phyloP scores from a whole-genome alignment of 2,113 vertebrate genomes.

The Xyliphius kryptos region DNA sequence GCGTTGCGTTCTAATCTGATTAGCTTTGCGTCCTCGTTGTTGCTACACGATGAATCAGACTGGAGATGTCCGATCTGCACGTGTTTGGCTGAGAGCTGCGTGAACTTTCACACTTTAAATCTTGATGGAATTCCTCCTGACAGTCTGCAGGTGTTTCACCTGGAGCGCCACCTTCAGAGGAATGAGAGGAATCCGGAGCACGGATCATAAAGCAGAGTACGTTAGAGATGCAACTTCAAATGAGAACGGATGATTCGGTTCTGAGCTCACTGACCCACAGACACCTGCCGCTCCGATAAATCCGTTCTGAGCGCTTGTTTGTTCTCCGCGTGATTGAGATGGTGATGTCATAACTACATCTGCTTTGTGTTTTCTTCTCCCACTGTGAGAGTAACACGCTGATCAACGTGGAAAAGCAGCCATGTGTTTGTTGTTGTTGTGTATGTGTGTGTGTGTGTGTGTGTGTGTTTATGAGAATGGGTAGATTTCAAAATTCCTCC shows the following conservation, averaged over 20 bases:
- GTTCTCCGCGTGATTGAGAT: neutral
- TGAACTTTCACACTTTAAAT: neutral
- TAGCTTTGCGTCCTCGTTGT: neutral
- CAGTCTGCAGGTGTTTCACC: slow-evolving; percentile 19
- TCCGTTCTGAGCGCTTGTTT: neutral
- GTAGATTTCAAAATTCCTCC: no score
- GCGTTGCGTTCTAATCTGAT: neutral
- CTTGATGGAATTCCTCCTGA: neutral
- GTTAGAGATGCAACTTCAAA: no score
- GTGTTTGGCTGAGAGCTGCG: neutral
- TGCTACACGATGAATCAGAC: neutral
- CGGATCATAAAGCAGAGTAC: no score
- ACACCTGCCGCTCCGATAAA: neutral
- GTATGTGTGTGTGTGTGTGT: slow-evolving; percentile 2
- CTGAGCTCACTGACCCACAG: neutral
- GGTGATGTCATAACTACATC: slow-evolving; percentile 6
- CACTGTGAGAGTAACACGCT: no score
- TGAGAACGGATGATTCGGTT: neutral
- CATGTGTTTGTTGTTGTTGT: no score
- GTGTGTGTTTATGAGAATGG: neutral
- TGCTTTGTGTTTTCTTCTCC: neutral
- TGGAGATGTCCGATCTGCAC: neutral
- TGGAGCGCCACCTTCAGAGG: neutral
- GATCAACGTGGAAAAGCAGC: no score
- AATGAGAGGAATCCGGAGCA: slow-evolving; percentile 2